Evolutionary conservation across 2,888 invertebrate species (phyloP), one percentile per base, ranked within the genome.

Genomic region (Trachelus iudaicus): DNA sequence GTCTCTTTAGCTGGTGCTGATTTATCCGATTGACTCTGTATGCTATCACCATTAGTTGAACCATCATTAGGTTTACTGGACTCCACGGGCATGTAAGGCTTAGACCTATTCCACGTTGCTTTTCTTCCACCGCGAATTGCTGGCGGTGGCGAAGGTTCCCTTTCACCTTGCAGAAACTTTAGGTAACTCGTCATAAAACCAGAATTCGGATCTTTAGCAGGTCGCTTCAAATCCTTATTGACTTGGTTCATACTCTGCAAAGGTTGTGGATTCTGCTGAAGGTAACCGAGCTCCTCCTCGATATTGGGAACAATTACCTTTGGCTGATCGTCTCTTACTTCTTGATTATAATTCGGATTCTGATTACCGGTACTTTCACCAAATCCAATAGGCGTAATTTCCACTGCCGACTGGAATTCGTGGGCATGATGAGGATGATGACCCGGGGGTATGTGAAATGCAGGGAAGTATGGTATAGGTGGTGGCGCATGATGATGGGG

Each of bases 261-360:
- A 35, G 82, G 83, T 83, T 83, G 89, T 83, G 80, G 86, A 79
- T 88, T 89, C 69, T 90, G 92, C 84, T 89, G 92, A 84, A 97
- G 93, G 92, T 96, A 96, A 92, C 95, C 95, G 89, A 97, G 93
- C 92, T 97, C 97, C 93, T 97, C 96, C 92, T 97, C 97, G 91
- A 97, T 96, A 93, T 97, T 96, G 87, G 97, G 97, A 89, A 97
- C 96, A 88, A 97, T 96, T 87, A 97, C 96, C 93, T 96, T 96
- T 85, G 96, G 95, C 92, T 95, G 95, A 91, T 95, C 95, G 84
- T 94, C 94, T 92, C 94, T 90, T 85, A 92, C 80, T 84, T 89
- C 88, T 75, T 86, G 87, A 83, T 76, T 79, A 69, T 85, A 89
- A 76, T 79, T 85, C 23, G 81, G 71, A 79, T 81, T 83, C 75